Base-by-base conservation (phyloP, 2,888 invertebrate species). In the Torymus texanus region DNA sequence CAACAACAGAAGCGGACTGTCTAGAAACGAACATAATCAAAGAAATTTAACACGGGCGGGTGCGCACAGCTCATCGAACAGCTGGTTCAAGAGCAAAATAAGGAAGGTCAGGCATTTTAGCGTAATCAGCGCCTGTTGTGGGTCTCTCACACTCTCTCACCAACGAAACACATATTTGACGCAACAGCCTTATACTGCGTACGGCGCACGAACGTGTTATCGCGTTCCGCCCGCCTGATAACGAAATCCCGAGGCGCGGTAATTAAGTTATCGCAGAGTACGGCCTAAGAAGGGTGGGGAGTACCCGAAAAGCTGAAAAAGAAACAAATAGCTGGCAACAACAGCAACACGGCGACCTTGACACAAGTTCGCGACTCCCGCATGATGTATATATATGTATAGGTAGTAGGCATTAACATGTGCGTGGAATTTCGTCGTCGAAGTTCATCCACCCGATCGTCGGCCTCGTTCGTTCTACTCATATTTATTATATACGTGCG, bases 81-180 rank as follows among this genome's bases (percentile, higher is more conserved):
- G 62, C 18, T 16, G 13, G 18, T 13, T 11, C 24, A 21, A 11
- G 24, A 24, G 24, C n/a, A 53, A 62, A 80, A 84, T 87, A 84
- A 83, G 86, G 84, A 86, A 87, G 87, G 87, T 87, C 87, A 85
- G 85, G 86, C 84, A 85, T 85, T 86, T 86, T 85, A 84, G 84
- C 86, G 85, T 85, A 85, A 86, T 86, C 85, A 84, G 83, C 82
- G 41, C 41, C 41, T 41, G 41, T 41, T 41, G 10, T 41, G 41
- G 41, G 41, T 8, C 41, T 8, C 41, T 21, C 21, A 2, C 21
- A 21, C 21, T 21, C 41, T 5, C 1, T 41, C 41, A 8, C 41
- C 5, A 41, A 8, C 41, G 8, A 41, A 41, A 8, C 41, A 41
- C 41, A 41, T 41, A 41, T 41, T 41, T 86, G 85, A 86, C 84